Evolutionary conservation across 2,888 invertebrate genomes (phyloP).

Genomic region (Euzetes globulus): DNA sequence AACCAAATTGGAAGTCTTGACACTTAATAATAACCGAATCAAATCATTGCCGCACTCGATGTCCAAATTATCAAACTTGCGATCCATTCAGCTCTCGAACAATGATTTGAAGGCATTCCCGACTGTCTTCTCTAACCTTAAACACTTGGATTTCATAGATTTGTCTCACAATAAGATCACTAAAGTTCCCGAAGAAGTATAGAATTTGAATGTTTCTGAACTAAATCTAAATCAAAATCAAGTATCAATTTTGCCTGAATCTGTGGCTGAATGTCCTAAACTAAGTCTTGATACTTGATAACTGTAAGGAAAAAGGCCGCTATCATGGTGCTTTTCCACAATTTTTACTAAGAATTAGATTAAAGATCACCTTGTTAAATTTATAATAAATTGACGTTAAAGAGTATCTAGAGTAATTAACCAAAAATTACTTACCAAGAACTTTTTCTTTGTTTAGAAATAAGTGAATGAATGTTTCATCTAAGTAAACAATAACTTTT

Average conservation of each 20-base stretch:
- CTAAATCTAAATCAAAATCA: conserved; percentile 93
- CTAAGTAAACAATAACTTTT: too few relatives aligned
- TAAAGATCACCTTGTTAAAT: too few relatives aligned
- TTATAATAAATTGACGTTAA: too few relatives aligned
- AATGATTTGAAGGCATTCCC: conserved; percentile 76
- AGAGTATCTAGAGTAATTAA: too few relatives aligned
- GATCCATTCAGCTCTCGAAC: conserved; percentile 56
- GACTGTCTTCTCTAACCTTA: conserved; percentile 64
- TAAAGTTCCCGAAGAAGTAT: conserved; percentile 63
- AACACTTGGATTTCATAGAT: conserved; percentile 76
- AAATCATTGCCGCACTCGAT: conserved; percentile 27
- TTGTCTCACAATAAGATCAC: conserved; percentile 78
- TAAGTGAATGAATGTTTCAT: too few relatives aligned
- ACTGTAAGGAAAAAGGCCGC: too few relatives aligned
- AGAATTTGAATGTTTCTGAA: conserved; percentile 70
- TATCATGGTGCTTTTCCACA: too few relatives aligned
- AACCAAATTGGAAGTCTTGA: conserved; percentile 52
- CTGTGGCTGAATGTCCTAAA: conserved; percentile 69
- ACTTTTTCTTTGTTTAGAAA: too few relatives aligned
- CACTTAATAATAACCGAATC: conserved; percentile 49
- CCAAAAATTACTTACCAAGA: too few relatives aligned
- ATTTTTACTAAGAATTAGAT: too few relatives aligned
- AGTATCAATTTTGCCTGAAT: conserved; percentile 49
- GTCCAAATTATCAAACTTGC: conserved; percentile 47
- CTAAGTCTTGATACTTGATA: conserved; percentile 87